phyloP scores from a whole-genome alignment of 1,140 invertebrate species.

The Homalodisca vitripennis region DNA sequence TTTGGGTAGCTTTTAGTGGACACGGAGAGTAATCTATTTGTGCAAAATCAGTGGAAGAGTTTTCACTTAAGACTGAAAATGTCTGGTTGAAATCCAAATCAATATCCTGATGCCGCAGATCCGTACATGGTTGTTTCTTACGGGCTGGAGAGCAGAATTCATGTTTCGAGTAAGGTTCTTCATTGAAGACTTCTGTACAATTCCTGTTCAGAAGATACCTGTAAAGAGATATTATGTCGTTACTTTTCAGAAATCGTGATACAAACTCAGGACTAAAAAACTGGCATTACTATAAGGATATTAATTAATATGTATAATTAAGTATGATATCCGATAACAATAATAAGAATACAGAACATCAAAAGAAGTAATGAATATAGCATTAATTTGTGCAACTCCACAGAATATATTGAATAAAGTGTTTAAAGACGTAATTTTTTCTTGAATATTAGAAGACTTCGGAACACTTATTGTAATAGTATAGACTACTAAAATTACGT shows the following conservation, averaged over 20 bases:
- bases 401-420: not conserved
- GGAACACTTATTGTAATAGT: too few relatives aligned
- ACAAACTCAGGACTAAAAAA: too few relatives aligned
- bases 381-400: not conserved
- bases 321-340: too few relatives aligned
- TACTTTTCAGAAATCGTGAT: too few relatives aligned
- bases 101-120: constrained; percentile 11
- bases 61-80: constrained; percentile 11
- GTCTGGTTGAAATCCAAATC: not conserved
- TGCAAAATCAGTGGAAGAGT: constrained; percentile 17
- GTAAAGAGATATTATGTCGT: too few relatives aligned
- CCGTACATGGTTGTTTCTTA: constrained; percentile 38
- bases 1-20: constrained; percentile 35
- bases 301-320: too few relatives aligned
- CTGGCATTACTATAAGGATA: too few relatives aligned
- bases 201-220: not conserved
- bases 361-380: not conserved
- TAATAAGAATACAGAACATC: not conserved
- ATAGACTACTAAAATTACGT: too few relatives aligned
- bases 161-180: too few relatives aligned
- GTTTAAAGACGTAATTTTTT: too few relatives aligned
- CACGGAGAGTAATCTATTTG: constrained; percentile 44
- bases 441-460: too few relatives aligned
- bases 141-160: constrained; percentile 23
- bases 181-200: constrained; percentile 15